These are phyloP conservation scores for Dermochelys coriacea DNA, from an alignment of 2,797 vertebrate genomes.

Conservation along the genomic window DNA sequence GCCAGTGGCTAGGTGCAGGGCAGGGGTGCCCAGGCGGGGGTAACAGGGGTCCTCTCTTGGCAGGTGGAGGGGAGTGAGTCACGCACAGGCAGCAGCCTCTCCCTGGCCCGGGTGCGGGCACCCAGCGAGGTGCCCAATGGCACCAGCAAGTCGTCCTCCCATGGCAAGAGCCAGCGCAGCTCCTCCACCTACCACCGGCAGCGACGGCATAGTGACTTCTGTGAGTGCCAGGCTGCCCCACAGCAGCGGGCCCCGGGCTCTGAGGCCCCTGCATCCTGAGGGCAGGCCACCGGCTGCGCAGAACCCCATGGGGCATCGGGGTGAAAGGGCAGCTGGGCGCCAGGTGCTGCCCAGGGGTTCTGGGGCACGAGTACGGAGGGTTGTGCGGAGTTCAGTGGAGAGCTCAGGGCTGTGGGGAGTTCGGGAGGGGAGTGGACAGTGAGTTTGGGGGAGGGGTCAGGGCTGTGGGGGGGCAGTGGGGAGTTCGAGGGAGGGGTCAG, in stretches of 20 bases:
- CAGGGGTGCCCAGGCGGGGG: accelerated
- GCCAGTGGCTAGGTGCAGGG: neutral
- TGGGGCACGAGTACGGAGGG: neutral
- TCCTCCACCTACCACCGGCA: conserved; percentile 94
- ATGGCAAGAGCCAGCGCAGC: conserved; percentile 90
- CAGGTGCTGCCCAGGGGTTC: neutral
- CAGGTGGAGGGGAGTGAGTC: conserved; percentile 87
- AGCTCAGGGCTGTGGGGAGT: no score
- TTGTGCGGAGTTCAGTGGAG: no score
- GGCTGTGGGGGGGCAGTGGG: no score
- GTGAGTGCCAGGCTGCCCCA: conserved; percentile 77
- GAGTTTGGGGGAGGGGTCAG: no score
- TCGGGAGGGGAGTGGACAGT: no score
- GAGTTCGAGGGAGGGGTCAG: no score
- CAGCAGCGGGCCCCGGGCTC: no score
- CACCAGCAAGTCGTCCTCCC: conserved; percentile 88
- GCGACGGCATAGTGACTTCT: conserved; percentile 95
- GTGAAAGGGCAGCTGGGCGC: neutral
- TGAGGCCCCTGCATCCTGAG: no score
- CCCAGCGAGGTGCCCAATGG: conserved; percentile 90
- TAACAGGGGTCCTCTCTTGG: neutral
- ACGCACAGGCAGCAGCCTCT: conserved; percentile 87
- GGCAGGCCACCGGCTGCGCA: neutral
- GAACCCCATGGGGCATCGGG: neutral
- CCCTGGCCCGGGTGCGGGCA: conserved; percentile 90